Evolutionary conservation across 2,888 invertebrate species (phyloP).

Genomic region (Amorpha juglandis): DNA sequence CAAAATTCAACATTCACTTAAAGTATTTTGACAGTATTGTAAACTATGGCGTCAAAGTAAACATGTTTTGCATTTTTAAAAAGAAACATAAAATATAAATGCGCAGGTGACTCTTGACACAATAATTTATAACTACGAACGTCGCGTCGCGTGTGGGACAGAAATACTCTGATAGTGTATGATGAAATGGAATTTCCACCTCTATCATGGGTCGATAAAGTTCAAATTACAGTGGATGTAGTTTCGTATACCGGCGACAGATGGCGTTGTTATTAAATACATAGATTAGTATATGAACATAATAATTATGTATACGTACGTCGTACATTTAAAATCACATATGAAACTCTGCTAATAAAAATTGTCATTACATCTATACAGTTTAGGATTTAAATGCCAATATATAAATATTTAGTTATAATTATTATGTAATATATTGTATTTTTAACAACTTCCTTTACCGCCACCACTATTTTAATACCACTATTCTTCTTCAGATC

Average conservation of each 20-base stretch:
- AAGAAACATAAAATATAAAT: constrained; percentile 56
- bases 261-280: constrained; percentile 14
- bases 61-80: constrained; percentile 57
- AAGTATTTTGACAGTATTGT: constrained; percentile 36
- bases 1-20: constrained; percentile 20
- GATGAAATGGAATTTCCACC: neutral
- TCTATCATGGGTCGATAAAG: neutral
- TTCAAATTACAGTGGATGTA: neutral
- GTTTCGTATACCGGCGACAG: neutral
- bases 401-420: too few relatives aligned
- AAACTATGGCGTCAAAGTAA: constrained; percentile 49
- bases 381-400: too few relatives aligned
- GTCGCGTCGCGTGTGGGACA: constrained; percentile 24
- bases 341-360: neutral
- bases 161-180: constrained; percentile 18
- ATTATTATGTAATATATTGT: too few relatives aligned
- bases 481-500: too few relatives aligned
- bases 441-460: too few relatives aligned
- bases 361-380: neutral
- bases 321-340: neutral
- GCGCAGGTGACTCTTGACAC: constrained; percentile 68
- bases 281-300: constrained; percentile 16
- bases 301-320: constrained; percentile 4
- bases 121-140: constrained; percentile 59
- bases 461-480: too few relatives aligned